A percentile compares a stretch with the other conserved stretches of the same genome.
Evolutionary conservation across 2,797 vertebrate species (phyloP).

Genomic region (Myotis pilosus): DNA sequence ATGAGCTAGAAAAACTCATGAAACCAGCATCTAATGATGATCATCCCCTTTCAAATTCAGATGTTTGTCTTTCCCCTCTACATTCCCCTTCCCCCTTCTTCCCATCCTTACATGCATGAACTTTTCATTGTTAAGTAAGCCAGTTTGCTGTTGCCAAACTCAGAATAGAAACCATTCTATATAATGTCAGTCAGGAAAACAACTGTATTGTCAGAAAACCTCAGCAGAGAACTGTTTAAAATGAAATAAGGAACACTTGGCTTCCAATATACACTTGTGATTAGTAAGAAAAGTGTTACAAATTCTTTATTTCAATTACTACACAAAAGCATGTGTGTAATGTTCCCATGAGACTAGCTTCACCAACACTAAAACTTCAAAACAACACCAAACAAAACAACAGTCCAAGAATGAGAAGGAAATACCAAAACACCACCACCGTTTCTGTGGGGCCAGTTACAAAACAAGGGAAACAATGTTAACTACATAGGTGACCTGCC

Average conservation of each 20-base stretch:
- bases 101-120: neutral
- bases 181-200: neutral
- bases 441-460: neutral
- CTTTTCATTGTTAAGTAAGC: neutral
- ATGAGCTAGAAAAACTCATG: constrained; percentile 31
- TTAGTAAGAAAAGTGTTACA: neutral
- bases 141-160: neutral
- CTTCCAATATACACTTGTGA: neutral
- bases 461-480: neutral
- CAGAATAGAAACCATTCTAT: neutral
- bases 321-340: neutral
- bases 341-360: neutral
- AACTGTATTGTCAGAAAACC: neutral
- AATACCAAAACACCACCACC: neutral
- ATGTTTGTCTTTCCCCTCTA: neutral
- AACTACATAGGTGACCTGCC: neutral
- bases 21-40: neutral
- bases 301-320: neutral
- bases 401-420: neutral
- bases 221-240: neutral
- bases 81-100: neutral
- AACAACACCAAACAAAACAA: neutral
- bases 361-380: neutral
- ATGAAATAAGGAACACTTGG: neutral
- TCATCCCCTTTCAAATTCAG: neutral